These are phyloP conservation scores for Cotesia vestalis DNA, from an alignment of 1,140 invertebrate genomes.

Conservation along the genomic window DNA sequence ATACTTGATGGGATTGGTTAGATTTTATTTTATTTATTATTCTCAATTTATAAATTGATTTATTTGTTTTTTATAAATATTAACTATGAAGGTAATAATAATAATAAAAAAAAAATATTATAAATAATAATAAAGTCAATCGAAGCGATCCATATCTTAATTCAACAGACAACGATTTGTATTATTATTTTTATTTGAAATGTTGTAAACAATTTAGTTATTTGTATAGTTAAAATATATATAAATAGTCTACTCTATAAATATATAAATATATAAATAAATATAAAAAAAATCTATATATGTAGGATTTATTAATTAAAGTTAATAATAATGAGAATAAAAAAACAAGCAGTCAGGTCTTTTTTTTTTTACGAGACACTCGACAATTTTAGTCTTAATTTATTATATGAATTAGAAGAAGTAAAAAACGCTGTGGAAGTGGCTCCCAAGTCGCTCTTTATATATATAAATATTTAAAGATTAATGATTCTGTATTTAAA, in stretches of 20 bases:
- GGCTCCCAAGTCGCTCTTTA: conserved; percentile 10
- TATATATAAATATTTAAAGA: not conserved
- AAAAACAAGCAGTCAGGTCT: conserved; percentile 26
- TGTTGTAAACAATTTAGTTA: conserved; percentile 1
- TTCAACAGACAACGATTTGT: conserved; percentile 64
- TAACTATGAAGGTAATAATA: not conserved
- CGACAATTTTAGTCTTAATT: not conserved
- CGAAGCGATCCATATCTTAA: conserved; percentile 64
- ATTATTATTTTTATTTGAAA: conserved; percentile 58
- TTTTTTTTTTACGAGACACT: not conserved
- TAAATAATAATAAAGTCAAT: conserved; percentile 16
- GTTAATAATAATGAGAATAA: too few relatives aligned
- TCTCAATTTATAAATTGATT: not conserved
- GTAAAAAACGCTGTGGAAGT: not conserved
- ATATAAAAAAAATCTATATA: not conserved
- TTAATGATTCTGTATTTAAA: not conserved
- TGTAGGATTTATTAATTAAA: too few relatives aligned
- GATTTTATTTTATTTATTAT: not conserved
- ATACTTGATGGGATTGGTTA: conserved; percentile 2
- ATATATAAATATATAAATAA: conserved; percentile 36
- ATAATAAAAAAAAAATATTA: conserved; percentile 7
- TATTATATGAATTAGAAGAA: conserved; percentile 4
- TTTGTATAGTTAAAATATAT: conserved; percentile 13
- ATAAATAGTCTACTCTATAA: conserved; percentile 17
- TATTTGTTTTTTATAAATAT: not conserved